Base-by-base conservation (phyloP, 2,797 vertebrate genomes). In the Thamnophis elegans region DNA sequence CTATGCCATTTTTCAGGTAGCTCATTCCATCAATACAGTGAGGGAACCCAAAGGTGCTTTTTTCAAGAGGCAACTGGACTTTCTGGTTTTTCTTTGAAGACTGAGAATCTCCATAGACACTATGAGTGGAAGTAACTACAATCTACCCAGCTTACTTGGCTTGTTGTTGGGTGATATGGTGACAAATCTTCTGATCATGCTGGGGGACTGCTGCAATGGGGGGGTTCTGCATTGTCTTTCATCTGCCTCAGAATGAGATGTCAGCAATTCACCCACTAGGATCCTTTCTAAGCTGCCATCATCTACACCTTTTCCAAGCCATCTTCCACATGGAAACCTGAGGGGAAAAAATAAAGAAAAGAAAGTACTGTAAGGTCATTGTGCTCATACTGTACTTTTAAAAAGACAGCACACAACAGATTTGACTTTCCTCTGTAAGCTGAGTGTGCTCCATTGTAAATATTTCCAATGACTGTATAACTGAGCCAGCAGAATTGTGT, bases 181-280 rank as follows among this genome's bases (percentile, higher is more conserved):
- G 91, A 99, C 99, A 85, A 99, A 98, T 97, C 99, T 98, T 96
- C 99, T 98, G 97, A 99, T 99, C 98, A 99, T 99, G 89, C 99
- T 98, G 0, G 99, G 99, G 0, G 99, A 99, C 96, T 99, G 99
- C 97, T 99, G 99, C 98, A 99, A 98, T 0, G 99, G 99, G 0
- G 99, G 99, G 0, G 99, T 99, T 92, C 99, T 98, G 95, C 99
- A 99, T 94, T 98, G 98, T 92, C 98, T 98, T 92, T 99, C 99
- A 4, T 99, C 99, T 0, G 96, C 98, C 93, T 99, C 99, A 0
- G 97, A 96, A 96, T 97, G 98, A 26, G 98, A 98, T 1, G 98
- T 99, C 96, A 99, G 98, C 96, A 99, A 95, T 96, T 99, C 99
- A 93, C 99, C 99, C 89, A 99, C 99, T 47, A 99, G 97, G 95